Evolutionary conservation across 2,888 invertebrate genomes (phyloP).

Genomic region (Enchytraeus crypticus): DNA sequence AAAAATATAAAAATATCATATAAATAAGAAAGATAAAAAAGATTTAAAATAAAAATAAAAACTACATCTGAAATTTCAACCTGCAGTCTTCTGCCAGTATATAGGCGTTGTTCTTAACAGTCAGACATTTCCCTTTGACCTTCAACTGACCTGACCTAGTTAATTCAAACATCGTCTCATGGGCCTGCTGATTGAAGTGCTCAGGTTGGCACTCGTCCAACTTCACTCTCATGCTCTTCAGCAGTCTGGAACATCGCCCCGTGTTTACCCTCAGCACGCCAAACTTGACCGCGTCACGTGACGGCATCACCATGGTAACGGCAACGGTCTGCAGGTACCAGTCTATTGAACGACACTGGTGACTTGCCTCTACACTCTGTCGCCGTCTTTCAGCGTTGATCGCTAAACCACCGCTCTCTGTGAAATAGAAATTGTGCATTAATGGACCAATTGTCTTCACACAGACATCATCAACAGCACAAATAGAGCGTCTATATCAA

Average conservation of each 20-base stretch:
- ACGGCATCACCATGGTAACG: constrained; percentile 17
- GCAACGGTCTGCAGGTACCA: constrained; percentile 25
- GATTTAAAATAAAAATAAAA: too few species aligned
- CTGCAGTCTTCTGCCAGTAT: constrained; percentile 15
- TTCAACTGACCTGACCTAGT: constrained; percentile 13
- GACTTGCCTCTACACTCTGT: not conserved
- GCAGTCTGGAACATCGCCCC: constrained; percentile 19
- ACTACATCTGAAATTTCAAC: too few species aligned
- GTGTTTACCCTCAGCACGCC: constrained; percentile 23
- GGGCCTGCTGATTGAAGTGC: constrained; percentile 7
- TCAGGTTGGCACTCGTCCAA: constrained; percentile 22
- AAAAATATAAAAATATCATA: too few species aligned
- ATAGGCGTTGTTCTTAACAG: constrained; percentile 20
- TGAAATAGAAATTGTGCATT: too few species aligned
- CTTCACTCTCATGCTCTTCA: constrained; percentile 12
- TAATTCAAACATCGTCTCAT: constrained; percentile 23
- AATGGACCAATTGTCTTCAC: too few species aligned
- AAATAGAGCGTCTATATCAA: too few species aligned
- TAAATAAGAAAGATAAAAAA: too few species aligned
- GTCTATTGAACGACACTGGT: constrained; percentile 14
- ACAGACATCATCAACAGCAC: too few species aligned
- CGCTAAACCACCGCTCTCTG: too few species aligned
- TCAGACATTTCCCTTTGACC: constrained; percentile 20
- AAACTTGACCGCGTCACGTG: constrained; percentile 14
- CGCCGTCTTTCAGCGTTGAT: not conserved